Conservation (phyloP, 2,113 vertebrate species). For the Eulemur macaco region DNA sequence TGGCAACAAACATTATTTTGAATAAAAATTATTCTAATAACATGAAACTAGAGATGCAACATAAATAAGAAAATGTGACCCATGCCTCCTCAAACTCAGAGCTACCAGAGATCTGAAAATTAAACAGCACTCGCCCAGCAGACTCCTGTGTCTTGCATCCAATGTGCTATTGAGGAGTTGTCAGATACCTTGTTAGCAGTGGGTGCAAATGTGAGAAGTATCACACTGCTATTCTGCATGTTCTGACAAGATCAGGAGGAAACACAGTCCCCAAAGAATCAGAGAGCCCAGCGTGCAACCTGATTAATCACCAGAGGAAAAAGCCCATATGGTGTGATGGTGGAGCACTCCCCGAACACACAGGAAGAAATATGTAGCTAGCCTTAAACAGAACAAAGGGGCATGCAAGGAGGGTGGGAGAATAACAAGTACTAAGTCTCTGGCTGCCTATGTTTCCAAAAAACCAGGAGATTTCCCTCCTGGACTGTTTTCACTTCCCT, state of each 20-base stretch:
- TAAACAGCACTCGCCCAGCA: background rate
- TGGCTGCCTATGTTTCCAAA: slow-evolving; percentile 59
- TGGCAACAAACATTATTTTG: background rate
- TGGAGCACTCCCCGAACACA: slow-evolving; percentile 13
- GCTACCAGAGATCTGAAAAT: background rate
- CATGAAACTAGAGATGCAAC: background rate
- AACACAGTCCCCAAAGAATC: slow-evolving; percentile 80
- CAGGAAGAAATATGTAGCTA: slow-evolving; percentile 67
- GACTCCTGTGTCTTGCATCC: background rate
- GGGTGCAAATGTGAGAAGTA: slow-evolving; percentile 68
- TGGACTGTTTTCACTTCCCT: slow-evolving; percentile 16
- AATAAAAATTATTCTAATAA: background rate
- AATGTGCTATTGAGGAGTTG: background rate
- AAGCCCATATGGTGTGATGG: slow-evolving; percentile 76
- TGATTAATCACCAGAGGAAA: slow-evolving; percentile 83
- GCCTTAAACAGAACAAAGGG: slow-evolving; percentile 71
- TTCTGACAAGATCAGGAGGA: slow-evolving; percentile 81
- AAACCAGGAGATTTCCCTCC: slow-evolving; percentile 72
- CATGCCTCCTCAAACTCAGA: background rate
- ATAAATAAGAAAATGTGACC: background rate
- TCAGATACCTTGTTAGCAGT: slow-evolving; percentile 78
- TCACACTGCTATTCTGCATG: slow-evolving; percentile 70
- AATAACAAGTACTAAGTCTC: slow-evolving; percentile 48
- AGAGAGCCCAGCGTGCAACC: slow-evolving; percentile 76
- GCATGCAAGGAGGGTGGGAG: background rate